These are phyloP conservation scores for Pempheris klunzingeri DNA, from an alignment of 2,797 vertebrate species.

Conservation along the genomic window DNA sequence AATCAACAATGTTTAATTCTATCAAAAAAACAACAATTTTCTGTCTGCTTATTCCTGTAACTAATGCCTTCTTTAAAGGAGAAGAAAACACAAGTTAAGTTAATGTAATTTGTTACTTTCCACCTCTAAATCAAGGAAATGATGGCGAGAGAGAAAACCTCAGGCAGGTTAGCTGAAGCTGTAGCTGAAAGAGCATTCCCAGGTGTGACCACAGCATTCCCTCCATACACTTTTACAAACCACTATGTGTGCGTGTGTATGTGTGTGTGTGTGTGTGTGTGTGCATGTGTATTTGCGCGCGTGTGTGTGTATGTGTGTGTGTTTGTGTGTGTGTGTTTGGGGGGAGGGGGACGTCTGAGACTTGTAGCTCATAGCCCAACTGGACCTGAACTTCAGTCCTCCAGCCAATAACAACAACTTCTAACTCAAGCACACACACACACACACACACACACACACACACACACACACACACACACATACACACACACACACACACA, in stretches of 20 bases:
- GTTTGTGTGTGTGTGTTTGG: constrained; percentile 32
- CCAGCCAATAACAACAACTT: constrained; percentile 73
- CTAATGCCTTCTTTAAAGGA: constrained; percentile 7
- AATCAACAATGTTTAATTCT: not conserved
- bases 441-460: constrained; percentile 40
- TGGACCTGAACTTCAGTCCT: constrained; percentile 62
- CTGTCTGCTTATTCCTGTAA: constrained; percentile 1
- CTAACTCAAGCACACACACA: constrained; percentile 31
- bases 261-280: constrained; percentile 40
- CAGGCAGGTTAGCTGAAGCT: constrained; percentile 72
- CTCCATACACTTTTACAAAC: constrained; percentile 74
- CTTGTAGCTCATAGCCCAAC: constrained; percentile 68
- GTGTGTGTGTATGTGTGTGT: constrained; percentile 39
- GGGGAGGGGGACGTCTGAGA: too few species aligned
- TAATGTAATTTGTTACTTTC: constrained; percentile 63
- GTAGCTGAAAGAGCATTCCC: constrained; percentile 75
- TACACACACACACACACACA: constrained; percentile 24
- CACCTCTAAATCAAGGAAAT: constrained; percentile 55
- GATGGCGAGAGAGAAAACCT: constrained; percentile 59
- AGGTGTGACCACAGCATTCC: constrained; percentile 82
- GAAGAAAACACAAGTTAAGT: constrained; percentile 46
- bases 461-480: constrained; percentile 40
- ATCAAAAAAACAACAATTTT: not conserved
- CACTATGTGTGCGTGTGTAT: constrained; percentile 49
- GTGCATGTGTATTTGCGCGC: constrained; percentile 42